Evolutionary conservation across 2,113 vertebrate genomes (phyloP).

Genomic region (Pelvicachromis taeniatus): DNA sequence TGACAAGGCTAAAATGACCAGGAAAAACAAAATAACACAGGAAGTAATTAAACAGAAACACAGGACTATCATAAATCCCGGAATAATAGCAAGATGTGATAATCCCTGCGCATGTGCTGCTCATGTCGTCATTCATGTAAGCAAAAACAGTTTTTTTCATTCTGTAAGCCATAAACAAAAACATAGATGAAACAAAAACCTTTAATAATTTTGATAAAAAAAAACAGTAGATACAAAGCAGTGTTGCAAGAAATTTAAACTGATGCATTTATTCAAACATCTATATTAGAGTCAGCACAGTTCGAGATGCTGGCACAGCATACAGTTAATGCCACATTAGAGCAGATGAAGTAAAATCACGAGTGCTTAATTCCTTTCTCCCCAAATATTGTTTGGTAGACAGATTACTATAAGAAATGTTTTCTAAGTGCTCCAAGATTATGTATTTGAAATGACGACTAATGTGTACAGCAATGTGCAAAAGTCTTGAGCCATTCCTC

Average conservation of each 20-base stretch:
- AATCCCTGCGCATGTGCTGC: background rate
- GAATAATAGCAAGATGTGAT: background rate
- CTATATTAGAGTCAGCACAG: background rate
- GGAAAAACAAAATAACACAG: background rate
- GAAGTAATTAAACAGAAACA: background rate
- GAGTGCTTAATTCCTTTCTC: background rate
- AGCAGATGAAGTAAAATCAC: background rate
- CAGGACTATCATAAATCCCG: background rate
- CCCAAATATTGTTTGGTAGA: background rate
- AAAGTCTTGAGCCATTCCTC: background rate
- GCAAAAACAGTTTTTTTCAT: background rate
- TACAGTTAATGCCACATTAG: background rate
- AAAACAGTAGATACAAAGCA: background rate
- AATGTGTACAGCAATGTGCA: background rate
- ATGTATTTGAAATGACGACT: background rate
- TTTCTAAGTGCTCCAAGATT: background rate
- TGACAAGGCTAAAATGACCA: background rate
- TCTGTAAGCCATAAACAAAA: background rate
- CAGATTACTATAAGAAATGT: background rate
- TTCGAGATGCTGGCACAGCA: background rate
- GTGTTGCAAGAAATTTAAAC: background rate
- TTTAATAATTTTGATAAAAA: background rate
- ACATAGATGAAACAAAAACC: background rate
- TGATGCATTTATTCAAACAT: background rate
- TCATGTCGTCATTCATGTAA: background rate